Evolutionary conservation across 1,140 invertebrate genomes (phyloP).

Genomic region (Telenomus remus): DNA sequence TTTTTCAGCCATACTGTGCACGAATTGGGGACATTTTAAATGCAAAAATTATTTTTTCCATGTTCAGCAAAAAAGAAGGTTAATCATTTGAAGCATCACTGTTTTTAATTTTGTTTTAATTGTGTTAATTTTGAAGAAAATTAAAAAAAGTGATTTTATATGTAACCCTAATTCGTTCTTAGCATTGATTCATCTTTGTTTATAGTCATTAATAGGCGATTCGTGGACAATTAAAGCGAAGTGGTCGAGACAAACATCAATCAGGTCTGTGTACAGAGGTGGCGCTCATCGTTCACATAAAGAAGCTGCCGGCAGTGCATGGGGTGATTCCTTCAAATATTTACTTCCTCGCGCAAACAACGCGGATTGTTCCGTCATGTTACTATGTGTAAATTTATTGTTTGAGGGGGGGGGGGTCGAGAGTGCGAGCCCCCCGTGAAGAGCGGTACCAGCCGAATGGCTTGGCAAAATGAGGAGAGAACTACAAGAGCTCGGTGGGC

Average conservation of each 20-base stretch:
- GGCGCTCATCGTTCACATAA: conserved; percentile 43
- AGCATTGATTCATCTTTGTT: conserved; percentile 42
- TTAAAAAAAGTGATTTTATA: not conserved
- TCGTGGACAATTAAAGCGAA: conserved; percentile 72
- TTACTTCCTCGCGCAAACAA: conserved; percentile 70
- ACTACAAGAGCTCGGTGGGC: conserved; percentile 54
- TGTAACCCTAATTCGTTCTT: conserved; percentile 19
- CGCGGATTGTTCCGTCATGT: conserved; percentile 71
- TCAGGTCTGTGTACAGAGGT: conserved; percentile 60
- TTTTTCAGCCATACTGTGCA: no score
- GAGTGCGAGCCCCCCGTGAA: conserved; percentile 19
- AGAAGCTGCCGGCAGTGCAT: conserved; percentile 39
- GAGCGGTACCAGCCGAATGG: conserved; percentile 55
- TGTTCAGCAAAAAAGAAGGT: not conserved
- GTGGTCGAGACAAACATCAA: conserved; percentile 72
- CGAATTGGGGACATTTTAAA: no score
- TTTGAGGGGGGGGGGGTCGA: conserved; percentile 54
- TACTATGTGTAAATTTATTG: conserved; percentile 76
- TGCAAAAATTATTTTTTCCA: no score
- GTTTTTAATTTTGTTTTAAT: no score
- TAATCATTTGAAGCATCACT: not conserved
- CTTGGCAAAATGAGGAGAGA: conserved; percentile 49
- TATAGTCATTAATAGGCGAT: conserved; percentile 68
- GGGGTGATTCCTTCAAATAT: conserved; percentile 69
- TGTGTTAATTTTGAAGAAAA: no score